phyloP scores from a whole-genome alignment of 2,113 vertebrate species.

The Macrotus californicus region DNA sequence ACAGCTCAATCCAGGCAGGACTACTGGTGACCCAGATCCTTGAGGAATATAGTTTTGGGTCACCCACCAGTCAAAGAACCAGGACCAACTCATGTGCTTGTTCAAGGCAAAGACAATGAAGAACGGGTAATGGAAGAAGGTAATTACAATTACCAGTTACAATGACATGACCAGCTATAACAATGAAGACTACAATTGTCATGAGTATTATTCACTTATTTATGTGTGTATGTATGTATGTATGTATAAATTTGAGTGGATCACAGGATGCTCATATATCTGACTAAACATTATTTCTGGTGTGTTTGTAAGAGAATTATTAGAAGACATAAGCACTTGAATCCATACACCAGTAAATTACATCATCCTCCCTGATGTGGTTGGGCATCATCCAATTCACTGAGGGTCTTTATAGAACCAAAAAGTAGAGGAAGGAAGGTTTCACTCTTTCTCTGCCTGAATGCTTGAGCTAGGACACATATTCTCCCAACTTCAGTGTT shows the following conservation, averaged over 20 bases:
- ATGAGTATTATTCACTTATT: background rate
- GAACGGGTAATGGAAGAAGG: background rate
- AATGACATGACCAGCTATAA: background rate
- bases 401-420: background rate
- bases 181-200: background rate
- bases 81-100: background rate
- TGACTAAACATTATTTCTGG: background rate
- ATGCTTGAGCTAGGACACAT: background rate
- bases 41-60: background rate
- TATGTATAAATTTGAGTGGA: background rate
- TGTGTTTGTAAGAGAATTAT: background rate
- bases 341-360: background rate
- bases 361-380: background rate
- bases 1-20: background rate
- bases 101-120: background rate
- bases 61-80: background rate
- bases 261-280: background rate
- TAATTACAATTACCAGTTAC: background rate
- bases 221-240: background rate
- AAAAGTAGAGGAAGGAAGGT: background rate
- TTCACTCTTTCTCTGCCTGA: background rate
- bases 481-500: background rate
- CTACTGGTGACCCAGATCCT: background rate
- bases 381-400: background rate
- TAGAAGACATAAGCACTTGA: background rate